Evolutionary conservation across 1,140 invertebrate species (phyloP), one percentile per base, ranked within the genome.

Genomic region (Danaus plexippus): DNA sequence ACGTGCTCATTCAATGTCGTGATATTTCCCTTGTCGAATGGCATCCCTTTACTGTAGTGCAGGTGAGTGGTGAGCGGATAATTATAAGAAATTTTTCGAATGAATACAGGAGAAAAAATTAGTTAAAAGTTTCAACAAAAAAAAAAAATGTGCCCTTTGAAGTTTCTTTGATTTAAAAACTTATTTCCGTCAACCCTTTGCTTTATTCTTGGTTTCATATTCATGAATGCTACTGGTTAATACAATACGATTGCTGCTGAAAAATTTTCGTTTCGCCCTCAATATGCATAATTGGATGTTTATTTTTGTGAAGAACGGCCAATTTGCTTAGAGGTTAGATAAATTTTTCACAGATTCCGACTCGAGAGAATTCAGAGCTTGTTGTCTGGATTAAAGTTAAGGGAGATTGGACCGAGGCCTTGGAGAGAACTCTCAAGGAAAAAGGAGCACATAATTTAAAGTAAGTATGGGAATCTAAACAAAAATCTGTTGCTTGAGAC

Each of bases 41-140:
- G 85, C 85, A 87, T 73, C 85, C 85, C 0, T 87, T 85, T 47
- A 87, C 82, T 51, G 67, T 85, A 41, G 82, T 85, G 22, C 69
- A 80, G 74, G 85, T 87, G 41, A 61, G 52, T 51, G 42, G 10
- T 47, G n/a, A 40, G 22, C 22, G 7, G 7, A 32, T 32, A 32
- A 32, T 32, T 32, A 32, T 8, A 2, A 32, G 7, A 2, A 1
- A 32, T 3, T 8, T 32, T 32, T 6, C 22, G 22, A 3, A 32
- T 32, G 2, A 32, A 6, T 32, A 32, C n/a, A n/a, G n/a, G n/a
- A n/a, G n/a, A n/a, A n/a, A n/a, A n/a, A n/a, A n/a, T n/a, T n/a
- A n/a, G n/a, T n/a, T n/a, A n/a, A n/a, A n/a, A n/a, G n/a, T n/a
- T n/a, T n/a, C n/a, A n/a, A n/a, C n/a, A n/a, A n/a, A n/a, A n/a